A percentile compares a stretch with the other conserved stretches of the same genome.
These are phyloP conservation scores for Drosophila helvetica DNA, from an alignment of 2,888 invertebrate genomes.

Conservation along the genomic window DNA sequence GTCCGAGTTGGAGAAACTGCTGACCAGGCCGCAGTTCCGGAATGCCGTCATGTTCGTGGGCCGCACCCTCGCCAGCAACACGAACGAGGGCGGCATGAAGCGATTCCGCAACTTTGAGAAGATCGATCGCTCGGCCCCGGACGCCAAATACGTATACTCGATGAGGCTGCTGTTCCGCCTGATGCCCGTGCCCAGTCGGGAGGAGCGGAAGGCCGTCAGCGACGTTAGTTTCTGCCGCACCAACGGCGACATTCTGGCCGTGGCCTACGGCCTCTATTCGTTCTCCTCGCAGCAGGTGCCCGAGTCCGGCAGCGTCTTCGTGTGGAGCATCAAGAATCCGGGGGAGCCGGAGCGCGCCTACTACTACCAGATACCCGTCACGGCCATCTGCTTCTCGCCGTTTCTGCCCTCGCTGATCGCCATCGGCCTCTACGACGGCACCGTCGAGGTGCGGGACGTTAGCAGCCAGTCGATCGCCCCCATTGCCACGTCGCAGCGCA, in stretches of 20 bases:
- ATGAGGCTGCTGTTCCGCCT: slow-evolving; percentile 88
- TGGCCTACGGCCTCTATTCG: slow-evolving; percentile 89
- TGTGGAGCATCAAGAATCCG: slow-evolving; percentile 94
- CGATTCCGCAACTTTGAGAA: slow-evolving; percentile 87
- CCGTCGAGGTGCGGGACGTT: slow-evolving; percentile 89
- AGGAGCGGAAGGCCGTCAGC: slow-evolving; percentile 85
- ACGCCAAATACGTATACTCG: slow-evolving; percentile 88
- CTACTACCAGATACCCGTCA: slow-evolving; percentile 87
- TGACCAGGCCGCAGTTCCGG: slow-evolving; percentile 83
- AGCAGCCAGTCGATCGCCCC: slow-evolving; percentile 85
- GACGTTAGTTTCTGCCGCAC: slow-evolving; percentile 87
- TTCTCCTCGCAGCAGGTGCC: slow-evolving; percentile 85
- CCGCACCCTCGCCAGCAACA: slow-evolving; percentile 89
- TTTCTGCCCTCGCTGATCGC: slow-evolving; percentile 89
- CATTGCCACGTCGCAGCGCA: slow-evolving; percentile 86
- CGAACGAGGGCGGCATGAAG: slow-evolving; percentile 87
- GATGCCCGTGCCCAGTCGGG: slow-evolving; percentile 84
- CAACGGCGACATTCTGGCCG: slow-evolving; percentile 89
- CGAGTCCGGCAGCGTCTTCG: slow-evolving; percentile 87
- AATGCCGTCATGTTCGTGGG: slow-evolving; percentile 87
- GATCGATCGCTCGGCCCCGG: slow-evolving; percentile 86
- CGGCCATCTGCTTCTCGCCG: slow-evolving; percentile 89
- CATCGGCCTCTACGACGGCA: slow-evolving; percentile 90
- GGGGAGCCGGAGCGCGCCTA: slow-evolving; percentile 89
- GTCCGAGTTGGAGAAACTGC: slow-evolving; percentile 30